Conservation (phyloP, 2,888 invertebrate genomes). For the Drosophila fulvimacula region DNA sequence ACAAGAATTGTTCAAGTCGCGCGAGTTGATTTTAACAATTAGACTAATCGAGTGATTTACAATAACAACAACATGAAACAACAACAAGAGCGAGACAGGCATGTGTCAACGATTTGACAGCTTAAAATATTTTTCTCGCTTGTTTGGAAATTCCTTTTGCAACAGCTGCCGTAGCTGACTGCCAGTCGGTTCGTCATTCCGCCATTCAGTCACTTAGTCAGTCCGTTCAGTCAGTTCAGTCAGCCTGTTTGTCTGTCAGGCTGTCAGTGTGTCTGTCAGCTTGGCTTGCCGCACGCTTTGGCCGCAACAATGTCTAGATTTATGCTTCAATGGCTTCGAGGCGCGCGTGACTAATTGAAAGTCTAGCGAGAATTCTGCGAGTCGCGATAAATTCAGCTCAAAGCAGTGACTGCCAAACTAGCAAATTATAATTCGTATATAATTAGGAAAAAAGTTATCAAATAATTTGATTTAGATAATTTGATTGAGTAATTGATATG, state of each 20-base stretch:
- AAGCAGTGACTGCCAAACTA: slow-evolving; percentile 40
- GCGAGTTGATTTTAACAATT: slow-evolving; percentile 73
- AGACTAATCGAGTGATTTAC: slow-evolving; percentile 80
- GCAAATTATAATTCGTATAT: background rate
- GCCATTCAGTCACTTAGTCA: slow-evolving; percentile 33
- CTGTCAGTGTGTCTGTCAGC: slow-evolving; percentile 43
- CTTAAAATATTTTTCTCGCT: slow-evolving; percentile 74
- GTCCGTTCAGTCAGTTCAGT: slow-evolving; percentile 44
- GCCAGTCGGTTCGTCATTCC: slow-evolving; percentile 43
- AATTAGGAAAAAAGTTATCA: background rate
- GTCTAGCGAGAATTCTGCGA: slow-evolving; percentile 66
- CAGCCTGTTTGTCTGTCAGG: slow-evolving; percentile 37
- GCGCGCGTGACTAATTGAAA: slow-evolving; percentile 79
- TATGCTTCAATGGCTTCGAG: slow-evolving; percentile 65
- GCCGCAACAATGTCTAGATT: slow-evolving; percentile 75
- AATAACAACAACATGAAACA: slow-evolving; percentile 32
- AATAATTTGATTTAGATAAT: background rate
- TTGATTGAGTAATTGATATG: background rate
- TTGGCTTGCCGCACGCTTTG: slow-evolving; percentile 42
- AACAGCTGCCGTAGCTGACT: slow-evolving; percentile 43
- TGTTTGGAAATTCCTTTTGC: slow-evolving; percentile 31
- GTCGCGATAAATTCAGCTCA: slow-evolving; percentile 32
- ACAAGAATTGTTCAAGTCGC: slow-evolving; percentile 27
- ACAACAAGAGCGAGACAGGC: slow-evolving; percentile 53
- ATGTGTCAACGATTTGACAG: slow-evolving; percentile 78